Evolutionary conservation across 2,888 invertebrate genomes (phyloP).

Genomic region (Metopia argyrocephala): DNA sequence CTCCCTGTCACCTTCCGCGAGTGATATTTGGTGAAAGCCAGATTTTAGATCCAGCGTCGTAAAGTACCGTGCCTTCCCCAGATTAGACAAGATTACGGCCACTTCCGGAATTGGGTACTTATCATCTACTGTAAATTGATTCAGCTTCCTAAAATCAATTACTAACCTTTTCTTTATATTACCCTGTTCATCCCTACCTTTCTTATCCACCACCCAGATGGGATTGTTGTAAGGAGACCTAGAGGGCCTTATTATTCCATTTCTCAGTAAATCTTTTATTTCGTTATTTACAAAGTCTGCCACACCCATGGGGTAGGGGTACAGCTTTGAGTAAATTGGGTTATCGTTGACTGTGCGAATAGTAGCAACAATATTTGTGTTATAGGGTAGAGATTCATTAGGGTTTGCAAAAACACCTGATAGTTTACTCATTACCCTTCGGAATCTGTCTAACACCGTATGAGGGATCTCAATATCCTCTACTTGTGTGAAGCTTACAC

Average conservation of each 20-base stretch:
- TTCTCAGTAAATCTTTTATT: background rate
- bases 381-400: conserved; percentile 24
- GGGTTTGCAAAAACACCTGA: conserved; percentile 27
- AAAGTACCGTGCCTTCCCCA: conserved; percentile 36
- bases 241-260: conserved; percentile 39
- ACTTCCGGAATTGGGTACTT: conserved; percentile 47
- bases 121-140: conserved; percentile 33
- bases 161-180: conserved; percentile 41
- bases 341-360: conserved; percentile 39
- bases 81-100: conserved; percentile 32
- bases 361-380: conserved; percentile 37
- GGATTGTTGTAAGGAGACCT: conserved; percentile 42
- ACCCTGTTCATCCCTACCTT: conserved; percentile 37
- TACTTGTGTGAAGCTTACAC: conserved; percentile 56
- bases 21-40: conserved; percentile 54
- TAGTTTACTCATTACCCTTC: background rate
- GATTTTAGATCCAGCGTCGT: conserved; percentile 45
- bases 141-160: conserved; percentile 46
- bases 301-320: conserved; percentile 42
- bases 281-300: conserved; percentile 41
- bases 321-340: conserved; percentile 23
- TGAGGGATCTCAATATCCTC: conserved; percentile 46
- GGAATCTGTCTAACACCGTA: background rate
- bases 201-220: conserved; percentile 47
- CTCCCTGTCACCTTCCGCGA: conserved; percentile 46